A percentile compares a stretch with the other conserved stretches of the same genome.
Evolutionary conservation across 2,797 vertebrate species (phyloP).

Genomic region (Spea hammondii): DNA sequence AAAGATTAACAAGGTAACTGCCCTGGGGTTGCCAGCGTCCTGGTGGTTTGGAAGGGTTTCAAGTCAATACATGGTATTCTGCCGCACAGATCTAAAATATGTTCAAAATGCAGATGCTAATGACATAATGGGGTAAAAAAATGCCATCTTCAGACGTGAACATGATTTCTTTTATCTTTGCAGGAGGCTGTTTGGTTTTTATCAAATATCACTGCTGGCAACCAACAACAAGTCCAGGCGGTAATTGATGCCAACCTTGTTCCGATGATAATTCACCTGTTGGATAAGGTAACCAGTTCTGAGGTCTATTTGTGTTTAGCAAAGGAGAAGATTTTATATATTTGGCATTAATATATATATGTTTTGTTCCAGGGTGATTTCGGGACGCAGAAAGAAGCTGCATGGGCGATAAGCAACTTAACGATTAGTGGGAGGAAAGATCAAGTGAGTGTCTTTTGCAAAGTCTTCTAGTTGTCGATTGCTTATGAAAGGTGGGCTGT

Average conservation of each 20-base stretch:
- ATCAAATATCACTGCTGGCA: slow-evolving; percentile 98
- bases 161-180: slow-evolving; percentile 51
- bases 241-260: slow-evolving; percentile 97
- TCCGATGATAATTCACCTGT: slow-evolving; percentile 97
- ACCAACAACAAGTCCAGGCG: slow-evolving; percentile 98
- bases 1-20: slow-evolving; percentile 96
- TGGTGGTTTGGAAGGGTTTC: too few species aligned
- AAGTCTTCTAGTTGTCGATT: background rate
- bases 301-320: background rate
- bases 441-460: slow-evolving; percentile 74
- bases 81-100: too few species aligned
- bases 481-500: background rate
- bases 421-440: slow-evolving; percentile 99
- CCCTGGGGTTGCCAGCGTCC: background rate
- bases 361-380: slow-evolving; percentile 85
- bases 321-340: background rate
- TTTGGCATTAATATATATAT: background rate
- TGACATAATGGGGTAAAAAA: background rate
- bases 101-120: too few species aligned
- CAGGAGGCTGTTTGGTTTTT: slow-evolving; percentile 99
- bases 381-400: slow-evolving; percentile 98
- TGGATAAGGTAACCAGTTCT: slow-evolving; percentile 84
- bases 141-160: too few species aligned
- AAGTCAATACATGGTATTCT: too few species aligned
- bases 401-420: slow-evolving; percentile 99